phyloP scores from a whole-genome alignment of 2,888 invertebrate genomes.

The Phengaris alcon region DNA sequence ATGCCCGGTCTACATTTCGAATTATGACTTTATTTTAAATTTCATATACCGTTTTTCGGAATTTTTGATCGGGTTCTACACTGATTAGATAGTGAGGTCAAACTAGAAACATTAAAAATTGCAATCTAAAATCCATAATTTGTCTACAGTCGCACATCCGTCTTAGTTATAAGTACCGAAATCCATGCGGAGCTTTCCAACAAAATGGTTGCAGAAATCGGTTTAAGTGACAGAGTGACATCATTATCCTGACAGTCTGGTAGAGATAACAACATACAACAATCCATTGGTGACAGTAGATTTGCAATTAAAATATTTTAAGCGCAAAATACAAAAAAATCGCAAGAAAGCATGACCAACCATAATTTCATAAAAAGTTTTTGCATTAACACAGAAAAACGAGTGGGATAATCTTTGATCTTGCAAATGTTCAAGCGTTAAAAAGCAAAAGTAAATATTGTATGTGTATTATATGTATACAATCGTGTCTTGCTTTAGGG shows the following conservation, averaged over 20 bases:
- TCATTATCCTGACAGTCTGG: neutral
- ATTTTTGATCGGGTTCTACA: no score
- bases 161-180: neutral
- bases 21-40: neutral
- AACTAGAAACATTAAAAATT: no score
- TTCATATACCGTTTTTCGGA: neutral
- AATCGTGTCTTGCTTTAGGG: conserved; percentile 49
- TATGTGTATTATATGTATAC: conserved; percentile 35
- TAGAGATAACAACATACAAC: neutral
- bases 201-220: neutral
- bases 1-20: conserved; percentile 20
- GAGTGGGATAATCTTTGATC: neutral
- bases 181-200: neutral
- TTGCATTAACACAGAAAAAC: conserved; percentile 2
- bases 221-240: neutral
- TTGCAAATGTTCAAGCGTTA: conserved; percentile 37
- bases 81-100: no score
- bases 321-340: neutral
- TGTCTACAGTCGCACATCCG: neutral
- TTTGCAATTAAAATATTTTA: neutral
- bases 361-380: neutral
- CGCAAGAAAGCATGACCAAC: neutral
- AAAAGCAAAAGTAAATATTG: conserved; percentile 47
- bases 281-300: neutral
- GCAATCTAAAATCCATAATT: neutral